These are phyloP conservation scores for Myrmecophaga tridactyla DNA, from an alignment of 2,113 vertebrate genomes.

Conservation along the genomic window DNA sequence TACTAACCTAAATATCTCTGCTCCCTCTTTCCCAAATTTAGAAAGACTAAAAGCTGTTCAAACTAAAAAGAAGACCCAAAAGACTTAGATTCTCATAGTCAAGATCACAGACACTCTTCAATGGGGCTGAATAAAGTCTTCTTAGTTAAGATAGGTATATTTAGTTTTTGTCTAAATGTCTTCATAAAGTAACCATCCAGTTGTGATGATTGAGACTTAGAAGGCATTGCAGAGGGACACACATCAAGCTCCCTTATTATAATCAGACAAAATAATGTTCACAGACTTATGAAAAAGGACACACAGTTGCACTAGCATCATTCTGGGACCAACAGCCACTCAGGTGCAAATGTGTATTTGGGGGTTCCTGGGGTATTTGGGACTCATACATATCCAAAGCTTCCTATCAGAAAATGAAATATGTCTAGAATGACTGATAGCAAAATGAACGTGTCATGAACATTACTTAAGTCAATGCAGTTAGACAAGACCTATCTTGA, in stretches of 20 bases:
- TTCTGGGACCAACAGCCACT: neutral
- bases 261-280: neutral
- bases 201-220: neutral
- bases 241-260: neutral
- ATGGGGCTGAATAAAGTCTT: neutral
- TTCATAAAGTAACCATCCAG: too few relatives aligned
- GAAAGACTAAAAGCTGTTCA: neutral
- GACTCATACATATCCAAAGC: neutral
- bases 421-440: neutral
- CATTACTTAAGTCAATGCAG: neutral
- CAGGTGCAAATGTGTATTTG: neutral
- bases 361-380: too few relatives aligned
- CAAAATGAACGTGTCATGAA: neutral
- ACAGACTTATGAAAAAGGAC: neutral
- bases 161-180: neutral
- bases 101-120: neutral
- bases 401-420: neutral
- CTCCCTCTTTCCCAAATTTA: conserved; percentile 30
- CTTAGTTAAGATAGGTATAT: neutral
- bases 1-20: neutral
- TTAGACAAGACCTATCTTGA: neutral
- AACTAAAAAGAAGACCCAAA: neutral
- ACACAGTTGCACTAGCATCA: rapidly evolving
- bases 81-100: neutral
- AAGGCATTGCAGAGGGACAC: neutral